Base-by-base conservation (phyloP, 2,797 vertebrate genomes). In the Pyrrhura leucotis region DNA sequence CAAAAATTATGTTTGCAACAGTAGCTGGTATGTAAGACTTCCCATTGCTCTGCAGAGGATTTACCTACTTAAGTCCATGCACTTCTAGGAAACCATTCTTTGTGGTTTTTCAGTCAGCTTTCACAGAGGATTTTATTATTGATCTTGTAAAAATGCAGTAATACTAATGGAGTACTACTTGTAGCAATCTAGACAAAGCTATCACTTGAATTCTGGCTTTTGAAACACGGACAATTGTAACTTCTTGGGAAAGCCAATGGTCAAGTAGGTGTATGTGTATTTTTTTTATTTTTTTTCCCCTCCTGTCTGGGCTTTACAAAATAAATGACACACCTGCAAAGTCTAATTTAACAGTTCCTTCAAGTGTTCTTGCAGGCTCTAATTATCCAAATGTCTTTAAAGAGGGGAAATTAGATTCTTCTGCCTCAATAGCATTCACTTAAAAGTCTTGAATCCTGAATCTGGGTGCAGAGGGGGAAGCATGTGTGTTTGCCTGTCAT, bases 401-500 rank as follows among this genome's bases (percentile, higher is more conserved):
- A 89, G 61, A 63, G 14, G 45, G 33, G 87, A 88, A 88, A 85
- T 26, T 2, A 37, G 42, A n/a, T 65, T 89, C 14, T 92, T 90
- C 72, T 89, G 35, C 69, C 29, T 69, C 20, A 78, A 28, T 31
- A 76, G n/a, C 62, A 56, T 73, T 88, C 33, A 26, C n/a, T 78
- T 72, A 35, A 67, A 68, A 67, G 35, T 93, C 54, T 83, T 66
- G 42, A 54, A 88, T 95, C 94, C 51, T 89, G 61, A 82, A 77
- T 89, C 13, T 74, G 78, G 14, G 37, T 51, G 29, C 56, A 77
- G 82, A 89, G 45, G 10, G 12, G 35, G 23, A 80, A 78, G 16
- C 10, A 6, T 19, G 23, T 76, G 11, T 53, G 29, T 72, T 81
- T 76, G 10, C 25, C 42, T 73, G 14, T 77, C 42, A 47, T 51